Percentiles rank a stretch among this genome's conserved stretches.
These are phyloP conservation scores for Drosophila persimilis DNA, from an alignment of 1,140 invertebrate species.

Conservation along the genomic window DNA sequence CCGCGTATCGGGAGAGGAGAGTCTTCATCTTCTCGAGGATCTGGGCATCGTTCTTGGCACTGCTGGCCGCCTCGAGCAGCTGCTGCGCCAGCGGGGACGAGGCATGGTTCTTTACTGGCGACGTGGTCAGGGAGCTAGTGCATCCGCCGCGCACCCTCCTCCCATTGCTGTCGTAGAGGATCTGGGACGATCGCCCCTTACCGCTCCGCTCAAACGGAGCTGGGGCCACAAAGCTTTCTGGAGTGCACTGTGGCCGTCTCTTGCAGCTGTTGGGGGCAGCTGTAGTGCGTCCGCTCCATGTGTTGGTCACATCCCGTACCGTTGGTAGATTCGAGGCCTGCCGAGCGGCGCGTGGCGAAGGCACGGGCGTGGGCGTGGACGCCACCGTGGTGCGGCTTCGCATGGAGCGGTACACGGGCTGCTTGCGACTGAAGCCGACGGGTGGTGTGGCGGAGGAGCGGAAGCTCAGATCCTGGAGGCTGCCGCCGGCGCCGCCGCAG, in stretches of 20 bases:
- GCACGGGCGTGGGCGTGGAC: neutral
- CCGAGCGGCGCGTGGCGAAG: slow-evolving; percentile 26
- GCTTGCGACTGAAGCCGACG: slow-evolving; percentile 56
- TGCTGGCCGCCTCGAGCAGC: slow-evolving; percentile 87
- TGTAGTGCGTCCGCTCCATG: slow-evolving; percentile 87
- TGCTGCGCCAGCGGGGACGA: slow-evolving; percentile 87
- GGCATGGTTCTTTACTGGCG: slow-evolving; percentile 85
- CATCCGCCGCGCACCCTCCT: slow-evolving; percentile 83
- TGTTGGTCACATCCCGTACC: slow-evolving; percentile 85
- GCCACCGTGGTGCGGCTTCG: slow-evolving; percentile 50
- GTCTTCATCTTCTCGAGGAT: slow-evolving; percentile 89
- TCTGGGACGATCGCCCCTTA: slow-evolving; percentile 86
- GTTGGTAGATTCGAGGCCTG: slow-evolving; percentile 81
- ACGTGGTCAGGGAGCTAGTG: slow-evolving; percentile 81
- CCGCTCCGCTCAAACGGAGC: slow-evolving; percentile 86
- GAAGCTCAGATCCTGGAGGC: slow-evolving; percentile 67
- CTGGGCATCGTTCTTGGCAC: slow-evolving; percentile 87
- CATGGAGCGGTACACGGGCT: slow-evolving; percentile 74
- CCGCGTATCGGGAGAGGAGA: slow-evolving; percentile 87
- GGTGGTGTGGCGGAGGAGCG: slow-evolving; percentile 48
- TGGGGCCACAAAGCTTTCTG: slow-evolving; percentile 87
- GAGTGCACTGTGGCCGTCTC: slow-evolving; percentile 86
- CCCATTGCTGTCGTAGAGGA: slow-evolving; percentile 85
- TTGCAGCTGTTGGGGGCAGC: slow-evolving; percentile 47
- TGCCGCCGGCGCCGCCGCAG: slow-evolving; percentile 60